A percentile compares a stretch with the other conserved stretches of the same genome.
Conservation (phyloP, 2,113 vertebrate species). For the Chelonoidis abingdonii region DNA sequence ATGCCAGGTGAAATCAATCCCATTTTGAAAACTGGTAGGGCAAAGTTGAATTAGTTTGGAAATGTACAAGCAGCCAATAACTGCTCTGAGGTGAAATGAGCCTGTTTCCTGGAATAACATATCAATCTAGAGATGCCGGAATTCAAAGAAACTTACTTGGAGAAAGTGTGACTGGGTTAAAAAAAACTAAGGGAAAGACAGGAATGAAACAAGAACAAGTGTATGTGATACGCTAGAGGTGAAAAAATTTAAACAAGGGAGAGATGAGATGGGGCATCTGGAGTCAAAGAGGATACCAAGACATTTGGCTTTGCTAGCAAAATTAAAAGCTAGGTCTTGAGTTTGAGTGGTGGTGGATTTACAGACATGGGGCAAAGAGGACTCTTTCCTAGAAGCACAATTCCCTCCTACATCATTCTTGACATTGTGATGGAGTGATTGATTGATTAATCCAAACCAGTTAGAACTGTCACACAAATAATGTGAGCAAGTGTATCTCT, state of each 20-base stretch:
- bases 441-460: conserved; percentile 77
- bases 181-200: neutral
- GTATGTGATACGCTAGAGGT: neutral
- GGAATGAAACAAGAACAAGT: neutral
- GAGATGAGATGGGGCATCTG: neutral
- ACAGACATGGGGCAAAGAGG: conserved; percentile 16
- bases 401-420: conserved; percentile 29
- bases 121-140: neutral
- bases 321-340: neutral
- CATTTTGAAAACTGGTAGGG: neutral
- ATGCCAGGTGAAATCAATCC: neutral
- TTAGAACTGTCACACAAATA: conserved; percentile 76
- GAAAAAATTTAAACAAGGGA: neutral
- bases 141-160: neutral
- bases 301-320: neutral
- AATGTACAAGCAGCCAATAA: neutral
- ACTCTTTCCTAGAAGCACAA: conserved; percentile 45
- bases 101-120: neutral
- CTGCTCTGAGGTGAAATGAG: neutral
- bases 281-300: neutral
- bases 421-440: conserved; percentile 73
- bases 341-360: neutral
- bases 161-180: neutral
- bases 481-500: conserved; percentile 54
- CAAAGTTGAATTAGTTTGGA: conserved; percentile 9